Conservation (phyloP, 2,113 vertebrate genomes). For the Pongo abelii region DNA sequence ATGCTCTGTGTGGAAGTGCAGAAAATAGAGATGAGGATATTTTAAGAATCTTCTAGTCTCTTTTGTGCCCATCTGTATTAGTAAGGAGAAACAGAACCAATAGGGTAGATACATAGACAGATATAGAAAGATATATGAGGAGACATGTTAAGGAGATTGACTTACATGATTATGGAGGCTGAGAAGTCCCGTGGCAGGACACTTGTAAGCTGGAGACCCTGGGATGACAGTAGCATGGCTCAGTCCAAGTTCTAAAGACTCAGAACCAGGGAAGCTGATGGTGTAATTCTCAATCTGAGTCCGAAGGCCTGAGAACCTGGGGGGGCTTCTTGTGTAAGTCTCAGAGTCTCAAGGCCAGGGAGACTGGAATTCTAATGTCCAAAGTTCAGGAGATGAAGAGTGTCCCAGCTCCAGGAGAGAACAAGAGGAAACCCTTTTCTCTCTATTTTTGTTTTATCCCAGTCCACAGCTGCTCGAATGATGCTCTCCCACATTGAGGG, state of each 20-base stretch:
- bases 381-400: not conserved
- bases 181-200: not conserved
- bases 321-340: not conserved
- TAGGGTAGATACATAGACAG: not conserved
- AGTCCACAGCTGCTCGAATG: not conserved
- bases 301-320: not conserved
- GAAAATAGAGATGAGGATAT: rapidly evolving
- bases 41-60: too few relatives aligned
- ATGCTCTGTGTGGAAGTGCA: rapidly evolving
- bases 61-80: not conserved
- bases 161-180: not conserved
- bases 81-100: not conserved
- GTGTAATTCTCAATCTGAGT: not conserved
- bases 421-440: not conserved
- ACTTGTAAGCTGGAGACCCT: not conserved
- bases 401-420: not conserved
- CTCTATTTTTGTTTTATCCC: not conserved
- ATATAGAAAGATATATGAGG: not conserved
- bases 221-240: not conserved
- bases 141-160: not conserved
- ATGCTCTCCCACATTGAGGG: not conserved
- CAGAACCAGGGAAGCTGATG: not conserved
- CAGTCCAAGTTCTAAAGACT: not conserved
- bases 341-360: not conserved
- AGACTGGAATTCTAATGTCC: not conserved